Conservation (phyloP, 2,113 vertebrate genomes). For the Pipra filicauda region DNA sequence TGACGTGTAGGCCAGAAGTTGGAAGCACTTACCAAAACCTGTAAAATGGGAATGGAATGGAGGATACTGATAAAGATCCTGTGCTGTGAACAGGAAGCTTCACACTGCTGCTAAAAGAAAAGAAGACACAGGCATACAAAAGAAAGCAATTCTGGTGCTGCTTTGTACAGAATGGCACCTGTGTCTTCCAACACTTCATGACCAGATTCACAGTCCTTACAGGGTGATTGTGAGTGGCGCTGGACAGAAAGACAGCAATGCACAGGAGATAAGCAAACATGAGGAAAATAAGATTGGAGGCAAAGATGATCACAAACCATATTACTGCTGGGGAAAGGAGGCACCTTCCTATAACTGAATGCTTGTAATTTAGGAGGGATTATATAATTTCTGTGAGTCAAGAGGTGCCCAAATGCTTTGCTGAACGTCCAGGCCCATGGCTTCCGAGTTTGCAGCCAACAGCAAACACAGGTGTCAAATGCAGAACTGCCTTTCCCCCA, state of each 20-base stretch:
- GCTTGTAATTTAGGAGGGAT: not conserved
- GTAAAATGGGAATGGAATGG: not conserved
- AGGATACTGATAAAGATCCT: not conserved
- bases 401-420: not conserved
- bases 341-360: not conserved
- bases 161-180: not conserved
- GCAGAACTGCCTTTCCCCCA: not conserved
- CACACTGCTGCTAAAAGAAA: not conserved
- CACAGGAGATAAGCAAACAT: not conserved
- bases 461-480: not conserved
- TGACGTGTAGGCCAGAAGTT: not conserved
- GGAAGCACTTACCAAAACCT: not conserved
- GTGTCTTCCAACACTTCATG: not conserved
- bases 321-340: not conserved
- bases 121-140: not conserved
- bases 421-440: not conserved
- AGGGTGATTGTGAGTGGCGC: accelerated
- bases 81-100: not conserved
- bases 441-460: not conserved
- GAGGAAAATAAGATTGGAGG: not conserved
- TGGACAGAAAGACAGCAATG: not conserved
- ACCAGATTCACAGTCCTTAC: not conserved
- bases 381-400: not conserved
- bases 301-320: not conserved
- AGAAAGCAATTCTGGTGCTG: not conserved